These are phyloP conservation scores for Acanthosoma haemorrhoidale DNA, from an alignment of 2,888 invertebrate species.

Conservation along the genomic window DNA sequence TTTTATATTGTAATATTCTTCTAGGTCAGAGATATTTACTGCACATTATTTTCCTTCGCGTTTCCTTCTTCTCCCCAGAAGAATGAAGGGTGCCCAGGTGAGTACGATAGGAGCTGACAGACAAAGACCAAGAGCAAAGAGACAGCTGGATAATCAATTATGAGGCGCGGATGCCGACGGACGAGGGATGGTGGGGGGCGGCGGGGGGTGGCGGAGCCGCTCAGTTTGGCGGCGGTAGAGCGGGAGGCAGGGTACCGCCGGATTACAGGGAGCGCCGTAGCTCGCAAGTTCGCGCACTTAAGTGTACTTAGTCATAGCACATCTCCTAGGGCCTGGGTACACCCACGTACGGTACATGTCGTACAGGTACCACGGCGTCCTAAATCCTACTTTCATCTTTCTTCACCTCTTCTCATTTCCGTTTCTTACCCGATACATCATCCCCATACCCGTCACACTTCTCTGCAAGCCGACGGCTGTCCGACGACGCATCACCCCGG, in stretches of 20 bases:
- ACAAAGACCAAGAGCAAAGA: conserved; percentile 3
- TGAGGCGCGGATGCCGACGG: background rate
- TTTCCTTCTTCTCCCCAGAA: too few species aligned
- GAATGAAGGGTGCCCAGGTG: too few species aligned
- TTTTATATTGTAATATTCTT: too few species aligned
- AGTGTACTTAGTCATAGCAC: background rate
- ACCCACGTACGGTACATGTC: background rate
- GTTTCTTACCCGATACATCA: background rate
- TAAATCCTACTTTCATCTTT: background rate
- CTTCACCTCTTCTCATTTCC: background rate
- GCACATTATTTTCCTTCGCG: too few species aligned
- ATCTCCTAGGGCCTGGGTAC: background rate
- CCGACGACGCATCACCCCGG: background rate
- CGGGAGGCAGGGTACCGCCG: conserved; percentile 8
- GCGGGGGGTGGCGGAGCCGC: background rate
- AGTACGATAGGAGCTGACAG: background rate
- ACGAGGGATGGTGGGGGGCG: background rate
- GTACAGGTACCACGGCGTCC: background rate
- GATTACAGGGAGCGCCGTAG: background rate
- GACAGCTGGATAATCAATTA: conserved; percentile 24
- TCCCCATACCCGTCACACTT: background rate
- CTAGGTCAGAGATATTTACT: too few species aligned
- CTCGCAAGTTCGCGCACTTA: background rate
- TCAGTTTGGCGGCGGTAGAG: conserved; percentile 22
- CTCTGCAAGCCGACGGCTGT: background rate